Conservation (phyloP, 2,797 vertebrate genomes). For the Podarcis siculus region DNA sequence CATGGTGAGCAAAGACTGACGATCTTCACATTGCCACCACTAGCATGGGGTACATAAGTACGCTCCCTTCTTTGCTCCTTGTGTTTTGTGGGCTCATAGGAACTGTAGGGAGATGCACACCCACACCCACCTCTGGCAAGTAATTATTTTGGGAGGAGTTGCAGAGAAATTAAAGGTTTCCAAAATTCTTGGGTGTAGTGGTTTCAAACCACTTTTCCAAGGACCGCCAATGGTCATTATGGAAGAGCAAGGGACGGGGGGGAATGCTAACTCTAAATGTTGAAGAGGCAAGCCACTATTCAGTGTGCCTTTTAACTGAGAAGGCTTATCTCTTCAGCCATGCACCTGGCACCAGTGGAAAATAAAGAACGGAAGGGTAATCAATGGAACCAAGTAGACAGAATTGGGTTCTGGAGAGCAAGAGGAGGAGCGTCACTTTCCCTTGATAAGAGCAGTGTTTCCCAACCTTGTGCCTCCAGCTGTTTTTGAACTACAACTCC, state of each 20-base stretch:
- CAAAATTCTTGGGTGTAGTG: background rate
- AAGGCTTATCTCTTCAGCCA: background rate
- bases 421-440: background rate
- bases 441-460: background rate
- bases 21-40: accelerated
- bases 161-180: background rate
- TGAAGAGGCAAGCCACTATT: too few species aligned
- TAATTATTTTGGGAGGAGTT: background rate
- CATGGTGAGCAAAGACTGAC: conserved; percentile 84
- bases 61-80: background rate
- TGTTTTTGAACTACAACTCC: too few species aligned
- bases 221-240: too few species aligned
- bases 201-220: background rate
- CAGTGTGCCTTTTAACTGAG: too few species aligned
- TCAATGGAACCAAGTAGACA: background rate
- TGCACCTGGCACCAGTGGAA: background rate
- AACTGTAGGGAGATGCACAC: conserved; percentile 9
- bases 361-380: background rate
- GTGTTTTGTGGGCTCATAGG: background rate
- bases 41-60: accelerated
- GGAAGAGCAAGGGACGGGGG: too few species aligned
- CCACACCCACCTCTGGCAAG: background rate
- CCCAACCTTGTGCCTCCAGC: too few species aligned
- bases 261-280: too few species aligned
- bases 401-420: background rate